A percentile compares a stretch with the other conserved stretches of the same genome.
Conservation (phyloP, 2,888 invertebrate species). For the Pasiphila rectangulata region DNA sequence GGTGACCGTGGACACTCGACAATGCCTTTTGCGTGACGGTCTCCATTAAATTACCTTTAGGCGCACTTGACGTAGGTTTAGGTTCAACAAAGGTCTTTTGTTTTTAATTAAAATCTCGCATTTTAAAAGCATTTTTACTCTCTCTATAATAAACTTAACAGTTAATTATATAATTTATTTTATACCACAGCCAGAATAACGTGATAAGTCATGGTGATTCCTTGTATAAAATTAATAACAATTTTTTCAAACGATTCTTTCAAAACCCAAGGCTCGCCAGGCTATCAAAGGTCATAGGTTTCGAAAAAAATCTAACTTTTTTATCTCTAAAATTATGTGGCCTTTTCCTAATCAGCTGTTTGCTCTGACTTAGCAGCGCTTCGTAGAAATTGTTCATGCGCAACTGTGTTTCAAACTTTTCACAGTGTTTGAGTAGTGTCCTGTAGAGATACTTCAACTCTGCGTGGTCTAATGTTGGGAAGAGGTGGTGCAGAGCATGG, state of each 20-base stretch:
- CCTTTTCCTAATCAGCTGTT: conserved; percentile 64
- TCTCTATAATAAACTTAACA: too few relatives aligned
- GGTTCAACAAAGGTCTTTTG: neutral
- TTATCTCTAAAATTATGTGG: conserved; percentile 54
- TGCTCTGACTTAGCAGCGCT: conserved; percentile 84
- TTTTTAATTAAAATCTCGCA: neutral
- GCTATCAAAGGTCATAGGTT: neutral
- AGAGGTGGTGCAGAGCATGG: conserved; percentile 89
- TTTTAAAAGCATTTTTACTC: neutral
- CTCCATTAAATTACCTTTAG: conserved; percentile 6
- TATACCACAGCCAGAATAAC: neutral
- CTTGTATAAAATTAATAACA: neutral
- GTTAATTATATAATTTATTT: too few relatives aligned
- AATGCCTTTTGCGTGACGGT: conserved; percentile 3
- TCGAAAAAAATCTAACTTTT: conserved; percentile 23
- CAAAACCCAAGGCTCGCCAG: too few relatives aligned
- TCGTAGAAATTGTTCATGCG: conserved; percentile 79
- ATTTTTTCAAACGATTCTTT: too few relatives aligned
- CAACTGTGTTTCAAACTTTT: conserved; percentile 81
- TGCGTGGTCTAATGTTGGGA: conserved; percentile 90
- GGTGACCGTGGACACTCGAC: conserved; percentile 2
- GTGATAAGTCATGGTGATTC: neutral
- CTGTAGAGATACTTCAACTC: conserved; percentile 84
- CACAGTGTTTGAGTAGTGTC: conserved; percentile 81
- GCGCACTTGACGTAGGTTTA: neutral